These are phyloP conservation scores for Dendrocincla fuliginosa DNA, from an alignment of 2,797 vertebrate species.

Conservation along the genomic window DNA sequence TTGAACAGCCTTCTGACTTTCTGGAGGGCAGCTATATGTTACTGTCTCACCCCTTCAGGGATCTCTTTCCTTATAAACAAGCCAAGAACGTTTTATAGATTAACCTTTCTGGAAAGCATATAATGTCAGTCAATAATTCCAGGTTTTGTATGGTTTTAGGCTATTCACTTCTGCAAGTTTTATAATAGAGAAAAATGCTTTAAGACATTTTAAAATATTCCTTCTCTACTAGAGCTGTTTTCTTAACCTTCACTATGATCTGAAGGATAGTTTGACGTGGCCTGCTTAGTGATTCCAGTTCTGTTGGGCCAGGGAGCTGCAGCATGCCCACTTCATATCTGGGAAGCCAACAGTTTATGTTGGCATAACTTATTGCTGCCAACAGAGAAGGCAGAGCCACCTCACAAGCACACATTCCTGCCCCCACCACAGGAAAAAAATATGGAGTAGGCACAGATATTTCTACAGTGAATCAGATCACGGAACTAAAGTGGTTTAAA, in stretches of 20 bases:
- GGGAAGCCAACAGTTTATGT: not conserved
- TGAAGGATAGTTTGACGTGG: fast-evolving
- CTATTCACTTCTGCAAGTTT: not conserved
- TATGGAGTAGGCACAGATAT: not conserved
- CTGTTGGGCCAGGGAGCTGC: not conserved
- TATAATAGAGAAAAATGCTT: not conserved
- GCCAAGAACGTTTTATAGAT: not conserved
- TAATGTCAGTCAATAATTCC: not conserved
- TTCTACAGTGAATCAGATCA: not conserved
- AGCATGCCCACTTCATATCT: not conserved
- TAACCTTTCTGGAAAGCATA: not conserved
- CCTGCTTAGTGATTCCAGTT: not conserved
- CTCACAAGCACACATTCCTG: fast-evolving
- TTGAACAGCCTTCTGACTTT: not conserved
- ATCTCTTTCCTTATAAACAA: not conserved
- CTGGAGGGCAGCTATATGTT: not conserved
- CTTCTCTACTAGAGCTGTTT: not conserved
- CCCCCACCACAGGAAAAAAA: not conserved
- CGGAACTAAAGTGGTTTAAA: not conserved
- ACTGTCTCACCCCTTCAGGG: not conserved
- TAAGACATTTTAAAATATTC: not conserved
- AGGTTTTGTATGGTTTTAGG: not conserved
- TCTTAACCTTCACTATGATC: not conserved
- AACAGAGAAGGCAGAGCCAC: not conserved
- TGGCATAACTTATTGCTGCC: not conserved